These are phyloP conservation scores for Cheilosia scutellata DNA, from an alignment of 2,888 invertebrate genomes.

Conservation along the genomic window DNA sequence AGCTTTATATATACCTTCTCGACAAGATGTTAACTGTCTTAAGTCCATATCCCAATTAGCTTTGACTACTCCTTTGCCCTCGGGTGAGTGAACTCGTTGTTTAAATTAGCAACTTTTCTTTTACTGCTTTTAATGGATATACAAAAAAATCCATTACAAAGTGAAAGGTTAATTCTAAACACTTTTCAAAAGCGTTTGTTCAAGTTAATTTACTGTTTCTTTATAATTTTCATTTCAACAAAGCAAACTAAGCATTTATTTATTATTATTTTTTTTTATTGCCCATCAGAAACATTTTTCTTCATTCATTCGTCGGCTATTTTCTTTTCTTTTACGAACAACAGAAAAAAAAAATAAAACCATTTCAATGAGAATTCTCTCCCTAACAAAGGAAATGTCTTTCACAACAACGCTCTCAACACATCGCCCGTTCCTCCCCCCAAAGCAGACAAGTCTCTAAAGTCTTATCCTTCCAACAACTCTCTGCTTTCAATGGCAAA, in stretches of 20 bases:
- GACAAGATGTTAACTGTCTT: too few species aligned
- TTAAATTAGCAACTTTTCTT: too few species aligned
- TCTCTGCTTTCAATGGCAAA: conserved; percentile 47
- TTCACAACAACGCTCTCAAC: conserved; percentile 32
- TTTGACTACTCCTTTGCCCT: too few species aligned
- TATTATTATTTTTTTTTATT: conserved; percentile 26
- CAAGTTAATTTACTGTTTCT: conserved; percentile 17
- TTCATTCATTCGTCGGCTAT: conserved; percentile 20
- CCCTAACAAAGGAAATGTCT: conserved; percentile 51
- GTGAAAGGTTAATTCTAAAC: conserved; percentile 13
- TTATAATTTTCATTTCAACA: conserved; percentile 14
- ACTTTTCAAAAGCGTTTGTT: conserved; percentile 5
- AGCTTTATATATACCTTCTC: too few species aligned
- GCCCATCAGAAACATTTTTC: conserved; percentile 34
- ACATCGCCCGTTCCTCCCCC: neutral
- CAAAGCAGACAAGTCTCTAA: conserved; percentile 10
- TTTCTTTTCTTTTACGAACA: conserved; percentile 19
- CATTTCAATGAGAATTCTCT: conserved; percentile 32
- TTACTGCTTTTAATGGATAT: too few species aligned
- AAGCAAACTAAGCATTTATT: neutral
- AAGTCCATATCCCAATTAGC: too few species aligned
- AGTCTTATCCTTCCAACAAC: conserved; percentile 7
- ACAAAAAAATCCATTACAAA: too few species aligned
- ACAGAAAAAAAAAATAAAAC: neutral
- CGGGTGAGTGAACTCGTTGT: too few species aligned